phyloP scores from a whole-genome alignment of 2,113 vertebrate species.

The Nestor notabilis region DNA sequence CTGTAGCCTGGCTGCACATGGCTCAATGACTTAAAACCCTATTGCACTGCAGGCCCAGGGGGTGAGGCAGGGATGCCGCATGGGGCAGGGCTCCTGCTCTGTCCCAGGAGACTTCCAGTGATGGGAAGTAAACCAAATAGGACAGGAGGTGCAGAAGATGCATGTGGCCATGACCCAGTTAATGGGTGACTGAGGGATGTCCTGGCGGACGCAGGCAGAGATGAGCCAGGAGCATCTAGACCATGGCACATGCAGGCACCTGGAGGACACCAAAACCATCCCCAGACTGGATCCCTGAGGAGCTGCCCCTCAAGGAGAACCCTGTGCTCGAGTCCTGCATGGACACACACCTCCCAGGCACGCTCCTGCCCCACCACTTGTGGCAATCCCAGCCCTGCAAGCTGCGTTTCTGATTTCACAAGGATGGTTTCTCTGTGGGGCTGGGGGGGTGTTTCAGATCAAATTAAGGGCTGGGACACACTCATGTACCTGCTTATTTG shows the following conservation, averaged over 20 bases:
- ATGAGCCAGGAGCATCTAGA: not conserved
- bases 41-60: fast-evolving
- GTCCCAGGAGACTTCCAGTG: not conserved
- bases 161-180: fast-evolving
- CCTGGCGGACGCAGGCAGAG: not conserved
- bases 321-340: not conserved
- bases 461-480: fast-evolving
- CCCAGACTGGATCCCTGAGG: not conserved
- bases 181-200: fast-evolving
- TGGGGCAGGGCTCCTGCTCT: not conserved
- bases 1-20: fast-evolving
- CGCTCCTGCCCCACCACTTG: fast-evolving
- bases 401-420: no score
- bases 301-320: not conserved
- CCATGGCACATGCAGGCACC: no score
- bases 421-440: not conserved
- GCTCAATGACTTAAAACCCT: not conserved
- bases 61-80: no score
- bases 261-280: not conserved
- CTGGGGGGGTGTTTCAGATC: not conserved
- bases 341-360: not conserved
- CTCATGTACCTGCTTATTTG: fast-evolving
- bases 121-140: fast-evolving
- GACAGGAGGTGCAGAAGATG: not conserved
- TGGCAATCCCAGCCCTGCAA: not conserved